Conservation (phyloP, 2,797 vertebrate genomes). For the Lepilemur ruficaudatus region DNA sequence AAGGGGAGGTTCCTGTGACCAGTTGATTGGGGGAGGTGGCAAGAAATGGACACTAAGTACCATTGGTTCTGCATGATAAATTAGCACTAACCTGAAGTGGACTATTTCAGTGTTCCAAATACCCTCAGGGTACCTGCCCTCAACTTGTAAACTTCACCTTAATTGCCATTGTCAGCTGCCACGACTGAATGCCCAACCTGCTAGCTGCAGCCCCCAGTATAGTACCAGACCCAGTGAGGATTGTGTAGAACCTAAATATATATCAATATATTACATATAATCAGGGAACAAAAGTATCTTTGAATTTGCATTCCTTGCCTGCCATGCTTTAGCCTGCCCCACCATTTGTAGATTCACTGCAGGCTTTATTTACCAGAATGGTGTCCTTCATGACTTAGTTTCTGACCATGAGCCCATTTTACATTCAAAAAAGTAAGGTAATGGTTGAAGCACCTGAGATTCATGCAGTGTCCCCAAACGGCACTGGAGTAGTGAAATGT, state of each 20-base stretch:
- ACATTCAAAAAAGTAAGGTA: neutral
- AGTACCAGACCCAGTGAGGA: neutral
- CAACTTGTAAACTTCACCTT: neutral
- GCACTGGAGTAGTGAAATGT: neutral
- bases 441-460: neutral
- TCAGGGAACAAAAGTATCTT: neutral
- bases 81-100: neutral
- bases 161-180: neutral
- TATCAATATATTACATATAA: neutral
- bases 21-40: neutral
- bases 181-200: neutral
- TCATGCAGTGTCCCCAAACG: neutral
- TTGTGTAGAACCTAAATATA: neutral
- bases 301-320: slow-evolving; percentile 1
- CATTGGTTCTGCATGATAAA: neutral
- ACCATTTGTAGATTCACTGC: neutral
- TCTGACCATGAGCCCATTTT: neutral
- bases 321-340: neutral
- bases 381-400: neutral
- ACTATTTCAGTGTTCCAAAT: neutral
- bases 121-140: neutral
- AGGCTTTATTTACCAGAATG: neutral
- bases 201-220: neutral
- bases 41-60: neutral
- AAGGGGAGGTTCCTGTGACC: neutral